Percentiles rank a stretch among this genome's conserved stretches.
Evolutionary conservation across 2,888 invertebrate species (phyloP).

Genomic region (Lochmaea capreae): DNA sequence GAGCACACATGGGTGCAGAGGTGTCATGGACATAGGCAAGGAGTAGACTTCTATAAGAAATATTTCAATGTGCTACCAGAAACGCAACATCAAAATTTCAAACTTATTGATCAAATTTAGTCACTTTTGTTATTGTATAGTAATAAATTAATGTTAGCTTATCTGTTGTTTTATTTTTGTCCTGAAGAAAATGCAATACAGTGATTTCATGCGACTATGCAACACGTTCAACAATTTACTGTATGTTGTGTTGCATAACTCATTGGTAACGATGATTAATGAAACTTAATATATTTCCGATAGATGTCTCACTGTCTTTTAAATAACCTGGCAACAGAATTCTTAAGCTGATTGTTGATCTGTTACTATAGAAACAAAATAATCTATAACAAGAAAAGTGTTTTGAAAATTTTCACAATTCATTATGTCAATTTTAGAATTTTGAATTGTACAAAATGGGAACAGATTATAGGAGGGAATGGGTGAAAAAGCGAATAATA

Average conservation of each 20-base stretch:
- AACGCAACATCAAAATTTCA: constrained; percentile 82
- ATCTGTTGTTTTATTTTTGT: background rate
- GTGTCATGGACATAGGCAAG: constrained; percentile 73
- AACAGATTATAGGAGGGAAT: constrained; percentile 72
- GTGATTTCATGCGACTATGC: background rate
- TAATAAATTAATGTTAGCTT: constrained; percentile 22
- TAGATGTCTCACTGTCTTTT: no score
- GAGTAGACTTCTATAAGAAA: constrained; percentile 81
- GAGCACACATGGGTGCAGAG: constrained; percentile 79
- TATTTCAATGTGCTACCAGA: constrained; percentile 86
- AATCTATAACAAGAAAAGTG: background rate
- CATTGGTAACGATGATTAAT: no score
- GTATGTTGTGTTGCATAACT: background rate
- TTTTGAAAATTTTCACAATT: background rate
- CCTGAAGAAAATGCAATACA: background rate
- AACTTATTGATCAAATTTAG: constrained; percentile 78
- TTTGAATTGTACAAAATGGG: constrained; percentile 24
- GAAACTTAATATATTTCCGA: no score
- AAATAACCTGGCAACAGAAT: background rate
- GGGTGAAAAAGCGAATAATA: constrained; percentile 76
- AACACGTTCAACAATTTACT: background rate
- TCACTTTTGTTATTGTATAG: constrained; percentile 23
- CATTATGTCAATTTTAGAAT: background rate
- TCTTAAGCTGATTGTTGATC: background rate
- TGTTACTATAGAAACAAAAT: background rate